Conservation (phyloP, 2,888 invertebrate species). For the Leuctra nigra region DNA sequence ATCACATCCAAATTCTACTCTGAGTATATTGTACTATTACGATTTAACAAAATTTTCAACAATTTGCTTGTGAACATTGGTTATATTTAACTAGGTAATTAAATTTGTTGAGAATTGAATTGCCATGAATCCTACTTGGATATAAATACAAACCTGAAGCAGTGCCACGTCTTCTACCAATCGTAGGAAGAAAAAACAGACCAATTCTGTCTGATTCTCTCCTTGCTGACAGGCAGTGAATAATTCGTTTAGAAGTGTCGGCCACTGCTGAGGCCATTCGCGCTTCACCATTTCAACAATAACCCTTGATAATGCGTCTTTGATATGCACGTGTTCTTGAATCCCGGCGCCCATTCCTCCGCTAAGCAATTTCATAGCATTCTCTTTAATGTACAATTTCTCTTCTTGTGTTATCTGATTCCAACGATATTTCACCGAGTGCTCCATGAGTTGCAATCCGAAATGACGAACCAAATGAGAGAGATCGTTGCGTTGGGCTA, state of each 20-base stretch:
- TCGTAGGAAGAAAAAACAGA: slow-evolving; percentile 79
- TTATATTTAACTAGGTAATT: too few species aligned
- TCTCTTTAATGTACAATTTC: slow-evolving; percentile 85
- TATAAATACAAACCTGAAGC: slow-evolving; percentile 54
- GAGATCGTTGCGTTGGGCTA: slow-evolving; percentile 67
- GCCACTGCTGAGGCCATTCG: slow-evolving; percentile 98
- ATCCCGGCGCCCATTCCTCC: slow-evolving; percentile 70
- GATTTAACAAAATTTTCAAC: too few species aligned
- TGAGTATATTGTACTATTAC: too few species aligned
- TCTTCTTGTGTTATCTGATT: slow-evolving; percentile 79
- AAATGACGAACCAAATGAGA: slow-evolving; percentile 80
- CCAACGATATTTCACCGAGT: slow-evolving; percentile 90
- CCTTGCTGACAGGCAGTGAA: slow-evolving; percentile 76
- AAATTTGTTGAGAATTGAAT: too few species aligned
- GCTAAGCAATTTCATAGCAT: slow-evolving; percentile 75
- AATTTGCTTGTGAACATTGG: too few species aligned
- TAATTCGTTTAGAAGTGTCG: slow-evolving; percentile 72
- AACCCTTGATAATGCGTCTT: slow-evolving; percentile 81
- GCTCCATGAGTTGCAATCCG: slow-evolving; percentile 88
- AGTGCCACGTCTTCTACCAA: slow-evolving; percentile 91
- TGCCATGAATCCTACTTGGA: too few species aligned
- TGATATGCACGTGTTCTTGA: slow-evolving; percentile 64
- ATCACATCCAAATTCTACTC: too few species aligned
- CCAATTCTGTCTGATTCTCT: slow-evolving; percentile 83
- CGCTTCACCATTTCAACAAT: slow-evolving; percentile 95